Evolutionary conservation across 2,888 invertebrate species (phyloP).

Genomic region (Pollenia amentaria): DNA sequence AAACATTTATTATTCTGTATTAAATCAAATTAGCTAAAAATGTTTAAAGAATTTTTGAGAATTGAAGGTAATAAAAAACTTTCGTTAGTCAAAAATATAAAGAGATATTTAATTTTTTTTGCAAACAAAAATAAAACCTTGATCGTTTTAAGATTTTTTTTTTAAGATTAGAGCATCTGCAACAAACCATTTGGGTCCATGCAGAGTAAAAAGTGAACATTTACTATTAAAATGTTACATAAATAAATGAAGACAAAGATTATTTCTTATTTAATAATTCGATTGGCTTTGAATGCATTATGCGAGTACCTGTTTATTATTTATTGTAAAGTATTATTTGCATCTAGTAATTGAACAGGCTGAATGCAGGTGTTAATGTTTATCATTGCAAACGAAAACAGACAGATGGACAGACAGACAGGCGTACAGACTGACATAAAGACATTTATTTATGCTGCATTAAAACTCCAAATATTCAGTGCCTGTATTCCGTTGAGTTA

Average conservation of each 20-base stretch:
- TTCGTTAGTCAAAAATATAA: constrained; percentile 13
- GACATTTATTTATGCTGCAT: not conserved
- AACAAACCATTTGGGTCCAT: not conserved
- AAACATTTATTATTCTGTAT: no score
- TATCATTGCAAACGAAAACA: constrained; percentile 31
- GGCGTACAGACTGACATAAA: not conserved
- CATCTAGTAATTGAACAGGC: constrained; percentile 54
- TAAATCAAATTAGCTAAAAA: not conserved
- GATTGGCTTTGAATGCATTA: constrained; percentile 1
- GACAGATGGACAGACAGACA: constrained; percentile 11
- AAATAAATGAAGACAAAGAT: constrained; percentile 37
- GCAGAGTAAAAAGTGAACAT: not conserved
- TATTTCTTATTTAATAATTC: constrained; percentile 12
- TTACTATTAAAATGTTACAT: constrained; percentile 2
- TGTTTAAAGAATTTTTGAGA: not conserved
- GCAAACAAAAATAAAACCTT: constrained; percentile 17
- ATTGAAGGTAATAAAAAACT: not conserved
- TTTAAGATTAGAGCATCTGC: not conserved
- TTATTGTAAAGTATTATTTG: constrained; percentile 52
- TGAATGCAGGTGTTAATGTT: constrained; percentile 70
- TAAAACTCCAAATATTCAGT: constrained; percentile 53
- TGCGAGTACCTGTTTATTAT: constrained; percentile 40
- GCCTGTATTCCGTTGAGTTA: constrained; percentile 30
- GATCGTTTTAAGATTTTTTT: constrained; percentile 3
- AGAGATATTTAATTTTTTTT: constrained; percentile 6